phyloP scores from a whole-genome alignment of 2,888 invertebrate species.

The Leucophora obtusa region DNA sequence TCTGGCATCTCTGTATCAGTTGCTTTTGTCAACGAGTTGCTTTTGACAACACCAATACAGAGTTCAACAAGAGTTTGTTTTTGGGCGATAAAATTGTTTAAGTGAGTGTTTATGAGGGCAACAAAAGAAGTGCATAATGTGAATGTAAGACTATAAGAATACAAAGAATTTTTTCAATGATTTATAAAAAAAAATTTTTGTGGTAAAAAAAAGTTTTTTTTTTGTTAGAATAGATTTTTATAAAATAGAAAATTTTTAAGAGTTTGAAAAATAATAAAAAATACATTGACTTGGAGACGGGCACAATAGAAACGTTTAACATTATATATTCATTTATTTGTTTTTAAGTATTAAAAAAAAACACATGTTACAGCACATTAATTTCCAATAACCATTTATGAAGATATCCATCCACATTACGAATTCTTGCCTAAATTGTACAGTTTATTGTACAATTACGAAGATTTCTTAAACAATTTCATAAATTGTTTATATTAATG shows the following conservation, averaged over 20 bases:
- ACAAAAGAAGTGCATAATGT: constrained; percentile 25
- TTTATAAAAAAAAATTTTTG: no score
- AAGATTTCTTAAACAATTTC: no score
- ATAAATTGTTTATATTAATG: no score
- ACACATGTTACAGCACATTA: not conserved
- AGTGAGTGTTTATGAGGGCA: constrained; percentile 53
- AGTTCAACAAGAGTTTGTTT: constrained; percentile 41
- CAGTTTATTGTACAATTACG: no score
- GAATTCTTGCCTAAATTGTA: no score
- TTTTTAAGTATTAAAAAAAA: not conserved
- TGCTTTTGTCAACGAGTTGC: constrained; percentile 52
- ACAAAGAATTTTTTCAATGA: not conserved
- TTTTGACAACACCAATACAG: constrained; percentile 35
- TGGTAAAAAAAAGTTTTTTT: not conserved
- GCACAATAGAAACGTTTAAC: not conserved
- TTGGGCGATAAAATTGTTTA: constrained; percentile 54
- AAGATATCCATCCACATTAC: no score
- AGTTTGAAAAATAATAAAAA: not conserved
- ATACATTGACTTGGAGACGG: not conserved
- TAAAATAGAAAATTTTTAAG: not conserved
- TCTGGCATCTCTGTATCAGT: constrained; percentile 53
- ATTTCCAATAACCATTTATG: not conserved
- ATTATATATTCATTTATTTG: not conserved
- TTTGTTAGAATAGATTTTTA: not conserved
- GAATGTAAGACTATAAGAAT: constrained; percentile 15